phyloP scores from a whole-genome alignment of 2,113 vertebrate genomes.

The Leucopternis melanops region DNA sequence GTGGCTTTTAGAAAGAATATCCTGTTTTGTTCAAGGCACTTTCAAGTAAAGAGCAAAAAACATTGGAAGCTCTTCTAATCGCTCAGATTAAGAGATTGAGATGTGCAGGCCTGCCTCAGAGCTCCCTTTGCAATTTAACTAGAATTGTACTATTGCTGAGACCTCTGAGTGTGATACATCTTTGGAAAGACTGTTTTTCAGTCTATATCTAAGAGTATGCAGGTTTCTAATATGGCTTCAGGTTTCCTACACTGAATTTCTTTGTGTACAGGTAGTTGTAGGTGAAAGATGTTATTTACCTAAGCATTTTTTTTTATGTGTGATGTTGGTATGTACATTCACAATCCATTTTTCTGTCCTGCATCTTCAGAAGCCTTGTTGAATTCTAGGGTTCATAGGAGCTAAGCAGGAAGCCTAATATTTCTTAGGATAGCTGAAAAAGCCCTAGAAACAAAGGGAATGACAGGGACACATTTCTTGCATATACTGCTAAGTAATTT shows the following conservation, averaged over 20 bases:
- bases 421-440: background rate
- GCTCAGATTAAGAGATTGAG: background rate
- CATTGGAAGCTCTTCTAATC: background rate
- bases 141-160: background rate
- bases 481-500: background rate
- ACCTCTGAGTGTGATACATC: background rate
- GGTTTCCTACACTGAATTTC: background rate
- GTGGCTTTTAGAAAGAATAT: background rate
- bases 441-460: background rate
- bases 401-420: background rate
- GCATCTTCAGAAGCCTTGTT: background rate
- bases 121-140: background rate
- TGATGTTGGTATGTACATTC: background rate
- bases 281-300: background rate
- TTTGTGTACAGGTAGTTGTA: background rate
- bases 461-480: background rate
- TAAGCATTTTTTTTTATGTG: background rate
- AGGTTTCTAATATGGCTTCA: background rate
- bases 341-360: background rate
- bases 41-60: background rate
- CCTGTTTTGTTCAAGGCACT: background rate
- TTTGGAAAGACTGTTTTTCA: background rate
- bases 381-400: background rate
- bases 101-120: background rate
- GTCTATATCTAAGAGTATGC: background rate